Percentiles rank a stretch among this genome's conserved stretches.
These are phyloP conservation scores for Drosophila subpulchrella DNA, from an alignment of 1,140 invertebrate genomes.

Conservation along the genomic window DNA sequence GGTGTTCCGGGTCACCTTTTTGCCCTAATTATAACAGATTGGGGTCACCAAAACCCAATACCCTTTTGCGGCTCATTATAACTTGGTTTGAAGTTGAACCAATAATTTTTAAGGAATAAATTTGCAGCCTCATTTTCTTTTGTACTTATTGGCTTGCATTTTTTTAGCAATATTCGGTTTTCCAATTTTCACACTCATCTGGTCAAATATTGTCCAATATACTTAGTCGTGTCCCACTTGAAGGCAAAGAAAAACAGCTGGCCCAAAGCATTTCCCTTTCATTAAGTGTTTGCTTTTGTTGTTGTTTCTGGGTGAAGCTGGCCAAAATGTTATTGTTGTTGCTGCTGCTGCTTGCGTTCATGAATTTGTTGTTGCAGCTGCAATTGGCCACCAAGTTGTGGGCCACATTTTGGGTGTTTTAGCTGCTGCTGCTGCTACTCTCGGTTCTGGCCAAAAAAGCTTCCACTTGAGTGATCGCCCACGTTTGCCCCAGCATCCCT, in stretches of 20 bases:
- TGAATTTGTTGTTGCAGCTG: constrained; percentile 40
- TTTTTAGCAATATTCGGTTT: neutral
- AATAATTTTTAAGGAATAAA: no score
- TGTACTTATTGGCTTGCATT: no score
- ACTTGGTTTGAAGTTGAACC: no score
- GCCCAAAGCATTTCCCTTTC: constrained; percentile 30
- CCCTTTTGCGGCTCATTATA: no score
- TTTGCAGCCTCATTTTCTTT: no score
- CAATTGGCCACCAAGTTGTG: constrained; percentile 50
- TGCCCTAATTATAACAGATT: no score
- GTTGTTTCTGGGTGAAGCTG: constrained; percentile 12
- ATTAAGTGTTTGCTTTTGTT: constrained; percentile 37
- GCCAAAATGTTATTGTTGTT: constrained; percentile 9
- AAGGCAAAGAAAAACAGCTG: constrained; percentile 9
- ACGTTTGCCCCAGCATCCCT: neutral
- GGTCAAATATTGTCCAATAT: constrained; percentile 13
- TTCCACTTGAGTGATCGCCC: constrained; percentile 51
- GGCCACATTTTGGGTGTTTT: constrained; percentile 44
- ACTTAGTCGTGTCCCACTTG: no score
- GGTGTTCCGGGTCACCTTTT: neutral
- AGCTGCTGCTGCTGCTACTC: constrained; percentile 9
- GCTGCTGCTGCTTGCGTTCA: constrained; percentile 3
- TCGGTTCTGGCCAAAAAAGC: constrained; percentile 41
- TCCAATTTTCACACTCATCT: constrained; percentile 17
- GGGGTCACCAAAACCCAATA: no score